A percentile compares a stretch with the other conserved stretches of the same genome.
These are phyloP conservation scores for Drosophila cracens DNA, from an alignment of 2,888 invertebrate genomes.

Conservation along the genomic window DNA sequence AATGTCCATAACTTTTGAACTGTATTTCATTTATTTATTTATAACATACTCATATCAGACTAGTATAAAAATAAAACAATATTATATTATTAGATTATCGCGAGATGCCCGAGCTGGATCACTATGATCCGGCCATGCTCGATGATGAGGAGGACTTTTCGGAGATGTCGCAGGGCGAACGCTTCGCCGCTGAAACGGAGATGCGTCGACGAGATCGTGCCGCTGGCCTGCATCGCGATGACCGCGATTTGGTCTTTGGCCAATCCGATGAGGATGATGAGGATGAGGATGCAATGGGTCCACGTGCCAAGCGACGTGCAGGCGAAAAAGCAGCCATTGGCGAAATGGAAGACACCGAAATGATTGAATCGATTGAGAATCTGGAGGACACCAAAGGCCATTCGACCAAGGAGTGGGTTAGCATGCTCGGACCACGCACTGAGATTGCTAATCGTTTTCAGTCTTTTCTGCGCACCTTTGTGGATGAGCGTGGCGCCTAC, in stretches of 20 bases:
- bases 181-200: slow-evolving; percentile 95
- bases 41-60: not conserved
- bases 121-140: slow-evolving; percentile 93
- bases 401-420: slow-evolving; percentile 97
- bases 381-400: slow-evolving; percentile 99
- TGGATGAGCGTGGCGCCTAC: slow-evolving; percentile 93
- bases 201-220: slow-evolving; percentile 94
- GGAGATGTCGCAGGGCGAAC: slow-evolving; percentile 93
- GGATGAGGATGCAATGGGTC: slow-evolving; percentile 84
- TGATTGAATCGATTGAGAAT: slow-evolving; percentile 98
- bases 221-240: slow-evolving; percentile 90
- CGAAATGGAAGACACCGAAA: slow-evolving; percentile 91
- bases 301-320: slow-evolving; percentile 89
- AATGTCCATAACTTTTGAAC: not conserved
- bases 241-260: slow-evolving; percentile 95
- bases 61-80: not conserved
- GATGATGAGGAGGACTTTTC: slow-evolving; percentile 95
- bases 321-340: slow-evolving; percentile 96
- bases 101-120: slow-evolving; percentile 97
- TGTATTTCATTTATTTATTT: not conserved
- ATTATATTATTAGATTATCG: slow-evolving; percentile 90
- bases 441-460: slow-evolving; percentile 98
- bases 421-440: slow-evolving; percentile 96
- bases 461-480: slow-evolving; percentile 95
- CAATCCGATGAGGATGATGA: slow-evolving; percentile 92